A percentile compares a stretch with the other conserved stretches of the same genome.
Evolutionary conservation across 2,113 vertebrate genomes (phyloP).

Genomic region (Heptranchias perlo): DNA sequence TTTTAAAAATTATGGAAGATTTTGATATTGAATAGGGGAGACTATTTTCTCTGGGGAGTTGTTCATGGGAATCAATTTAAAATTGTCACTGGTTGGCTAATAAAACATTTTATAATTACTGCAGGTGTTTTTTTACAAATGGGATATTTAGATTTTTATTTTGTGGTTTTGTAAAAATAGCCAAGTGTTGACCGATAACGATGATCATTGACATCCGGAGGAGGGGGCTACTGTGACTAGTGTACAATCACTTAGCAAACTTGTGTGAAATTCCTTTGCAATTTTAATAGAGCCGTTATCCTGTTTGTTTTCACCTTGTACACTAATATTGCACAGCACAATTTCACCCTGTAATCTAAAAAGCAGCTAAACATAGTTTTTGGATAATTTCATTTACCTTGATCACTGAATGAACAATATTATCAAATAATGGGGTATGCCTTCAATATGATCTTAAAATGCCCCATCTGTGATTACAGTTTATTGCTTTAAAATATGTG

Average conservation of each 20-base stretch:
- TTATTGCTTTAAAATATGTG: neutral
- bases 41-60: too few species aligned
- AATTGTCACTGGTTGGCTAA: neutral
- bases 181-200: neutral
- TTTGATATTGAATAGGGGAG: too few species aligned
- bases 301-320: neutral
- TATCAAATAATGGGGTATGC: neutral
- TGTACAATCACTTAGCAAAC: neutral
- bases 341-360: neutral
- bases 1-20: too few species aligned
- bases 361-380: neutral
- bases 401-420: neutral
- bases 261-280: neutral
- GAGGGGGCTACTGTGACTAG: neutral
- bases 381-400: neutral
- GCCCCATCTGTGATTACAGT: neutral
- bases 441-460: neutral
- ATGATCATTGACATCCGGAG: neutral
- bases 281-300: neutral
- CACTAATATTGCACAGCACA: neutral
- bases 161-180: neutral
- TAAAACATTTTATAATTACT: neutral
- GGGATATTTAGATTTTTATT: too few species aligned
- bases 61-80: neutral
- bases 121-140: neutral